Base-by-base conservation (phyloP, 1,140 invertebrate genomes). In the Drosophila paulistorum region DNA sequence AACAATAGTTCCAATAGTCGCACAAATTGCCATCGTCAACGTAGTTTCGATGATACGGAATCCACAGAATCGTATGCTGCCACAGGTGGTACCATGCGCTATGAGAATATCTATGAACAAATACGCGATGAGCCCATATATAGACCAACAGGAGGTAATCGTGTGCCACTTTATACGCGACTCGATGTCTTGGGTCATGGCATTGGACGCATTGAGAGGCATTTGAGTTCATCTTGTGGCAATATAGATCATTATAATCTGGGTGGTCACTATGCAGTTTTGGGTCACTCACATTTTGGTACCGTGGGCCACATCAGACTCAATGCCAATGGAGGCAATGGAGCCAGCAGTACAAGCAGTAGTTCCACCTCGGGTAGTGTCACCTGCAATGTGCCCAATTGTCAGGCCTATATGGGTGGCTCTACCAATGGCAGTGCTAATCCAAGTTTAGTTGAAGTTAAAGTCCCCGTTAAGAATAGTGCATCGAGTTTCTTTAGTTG, bases 201-300 rank as follows among this genome's bases (percentile, higher is more conserved):
- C 14, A 94, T 94, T 26, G 94, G 94, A 6, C 90, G 94, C 39
- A 94, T 94, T 54, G 94, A 94, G 70, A 89, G 94, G 0, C 94
- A 94, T 77, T 81, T 94, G 26, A 94, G 93, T 41, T 93, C 93
- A 0, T 94, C 93, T 1, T 94, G 94, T 37, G 93, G 94, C 63
- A 94, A 93, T 71, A 94, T 94, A 39, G 94, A 94, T 78, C 93
- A 94, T 74, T 93, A 92, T 57, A 92, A 93, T 75, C 69, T 92
- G 6, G 92, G 92, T 7, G 91, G 92, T 3, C 91, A 91, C 14
- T 92, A 92, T 37, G 91, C 91, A 0, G 91, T 92, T 10, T 71
- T 92, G 13, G 91, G 91, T 0, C 91, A 92, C 48, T 92, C 91
- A 6, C 91, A 92, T 55, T 92, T 90, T 11, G 91, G 91, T 5